These are phyloP conservation scores for Typhlichthys eigenmanni DNA, from an alignment of 2,797 vertebrate species.

Conservation along the genomic window DNA sequence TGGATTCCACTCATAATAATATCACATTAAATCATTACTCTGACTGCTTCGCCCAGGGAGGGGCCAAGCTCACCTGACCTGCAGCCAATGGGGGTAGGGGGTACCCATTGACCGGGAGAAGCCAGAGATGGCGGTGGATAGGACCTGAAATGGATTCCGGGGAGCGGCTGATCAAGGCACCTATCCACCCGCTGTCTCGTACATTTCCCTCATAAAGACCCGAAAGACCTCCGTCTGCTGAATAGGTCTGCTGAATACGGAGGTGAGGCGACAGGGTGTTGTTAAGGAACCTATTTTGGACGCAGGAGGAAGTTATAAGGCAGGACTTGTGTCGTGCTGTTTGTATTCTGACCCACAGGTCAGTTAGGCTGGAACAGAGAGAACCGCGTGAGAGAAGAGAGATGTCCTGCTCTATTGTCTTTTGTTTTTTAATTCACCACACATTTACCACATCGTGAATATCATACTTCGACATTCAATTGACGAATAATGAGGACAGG, in stretches of 20 bases:
- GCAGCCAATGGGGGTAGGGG: conserved; percentile 34
- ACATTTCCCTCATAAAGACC: conserved; percentile 62
- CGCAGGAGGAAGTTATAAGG: conserved; percentile 70
- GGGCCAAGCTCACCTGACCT: conserved; percentile 60
- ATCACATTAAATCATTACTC: conserved; percentile 34
- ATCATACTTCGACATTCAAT: too few species aligned
- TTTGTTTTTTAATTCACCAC: too few species aligned
- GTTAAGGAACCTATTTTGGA: conserved; percentile 39
- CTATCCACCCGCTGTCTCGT: conserved; percentile 70
- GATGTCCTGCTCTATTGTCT: too few species aligned
- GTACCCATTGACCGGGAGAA: conserved; percentile 67
- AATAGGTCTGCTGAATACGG: conserved; percentile 12
- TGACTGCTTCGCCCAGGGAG: conserved; percentile 54
- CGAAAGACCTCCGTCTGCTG: conserved; percentile 36
- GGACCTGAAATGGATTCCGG: conserved; percentile 53
- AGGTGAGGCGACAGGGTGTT: conserved; percentile 28
- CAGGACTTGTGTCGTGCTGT: conserved; percentile 41
- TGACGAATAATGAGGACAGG: too few species aligned
- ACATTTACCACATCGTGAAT: too few species aligned
- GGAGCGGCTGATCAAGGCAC: conserved; percentile 36
- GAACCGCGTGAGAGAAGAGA: conserved; percentile 40
- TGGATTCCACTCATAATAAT: conserved; percentile 43
- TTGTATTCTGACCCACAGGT: conserved; percentile 34
- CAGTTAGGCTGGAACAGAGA: conserved; percentile 43
- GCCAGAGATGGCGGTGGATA: conserved; percentile 73